Percentiles rank a stretch among this genome's conserved stretches.
These are phyloP conservation scores for Argyresthia goedartella DNA, from an alignment of 2,888 invertebrate genomes.

Conservation along the genomic window DNA sequence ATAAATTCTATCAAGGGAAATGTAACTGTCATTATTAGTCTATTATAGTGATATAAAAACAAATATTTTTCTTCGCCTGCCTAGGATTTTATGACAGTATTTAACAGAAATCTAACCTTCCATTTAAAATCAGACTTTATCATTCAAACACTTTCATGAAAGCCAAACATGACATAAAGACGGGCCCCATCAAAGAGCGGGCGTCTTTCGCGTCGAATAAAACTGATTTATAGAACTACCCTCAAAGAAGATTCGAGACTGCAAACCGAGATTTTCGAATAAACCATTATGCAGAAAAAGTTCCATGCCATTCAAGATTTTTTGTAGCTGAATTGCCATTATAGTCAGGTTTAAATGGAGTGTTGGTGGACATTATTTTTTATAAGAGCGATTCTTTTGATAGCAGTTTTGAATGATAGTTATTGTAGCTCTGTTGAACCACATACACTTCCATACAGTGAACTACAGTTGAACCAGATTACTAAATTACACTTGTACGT, in stretches of 20 bases:
- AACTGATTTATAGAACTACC: conserved; percentile 52
- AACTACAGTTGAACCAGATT: not conserved
- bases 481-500: too few relatives aligned
- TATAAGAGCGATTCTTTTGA: conserved; percentile 27
- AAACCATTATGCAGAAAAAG: conserved; percentile 65
- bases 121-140: conserved; percentile 17
- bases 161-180: conserved; percentile 65
- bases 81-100: too few relatives aligned
- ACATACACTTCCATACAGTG: too few relatives aligned
- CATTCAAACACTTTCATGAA: conserved; percentile 43
- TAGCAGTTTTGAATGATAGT: conserved; percentile 1
- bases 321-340: not conserved
- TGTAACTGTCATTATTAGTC: too few relatives aligned
- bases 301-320: conserved; percentile 59
- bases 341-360: conserved; percentile 34
- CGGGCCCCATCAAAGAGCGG: conserved; percentile 59
- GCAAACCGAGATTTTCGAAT: conserved; percentile 67
- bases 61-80: too few relatives aligned
- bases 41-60: too few relatives aligned
- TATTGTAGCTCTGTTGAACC: too few relatives aligned
- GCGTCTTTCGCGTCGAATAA: conserved; percentile 56
- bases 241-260: conserved; percentile 55
- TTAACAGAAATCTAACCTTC: not conserved
- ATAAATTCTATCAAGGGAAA: too few relatives aligned
- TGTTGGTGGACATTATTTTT: conserved; percentile 57